phyloP scores from a whole-genome alignment of 2,888 invertebrate genomes.

The Lasioglossum villosulum region DNA sequence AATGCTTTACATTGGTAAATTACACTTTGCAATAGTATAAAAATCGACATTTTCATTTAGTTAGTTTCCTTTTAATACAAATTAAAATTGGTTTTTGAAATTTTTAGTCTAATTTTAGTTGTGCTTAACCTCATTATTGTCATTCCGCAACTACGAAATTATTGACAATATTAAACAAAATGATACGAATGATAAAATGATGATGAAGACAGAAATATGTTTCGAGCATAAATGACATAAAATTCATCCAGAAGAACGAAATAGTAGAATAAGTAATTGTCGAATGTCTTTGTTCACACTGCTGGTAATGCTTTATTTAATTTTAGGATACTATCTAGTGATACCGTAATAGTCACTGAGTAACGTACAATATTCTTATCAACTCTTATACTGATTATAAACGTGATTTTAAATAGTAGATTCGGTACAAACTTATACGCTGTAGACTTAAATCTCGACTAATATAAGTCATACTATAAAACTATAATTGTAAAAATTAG shows the following conservation, averaged over 20 bases:
- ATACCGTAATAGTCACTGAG: background rate
- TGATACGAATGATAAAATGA: background rate
- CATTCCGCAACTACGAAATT: background rate
- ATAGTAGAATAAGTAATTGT: background rate
- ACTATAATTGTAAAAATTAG: too few relatives aligned
- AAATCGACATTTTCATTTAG: background rate
- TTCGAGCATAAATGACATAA: background rate
- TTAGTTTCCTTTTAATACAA: background rate
- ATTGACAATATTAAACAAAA: too few relatives aligned
- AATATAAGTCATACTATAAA: too few relatives aligned
- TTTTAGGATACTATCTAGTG: background rate
- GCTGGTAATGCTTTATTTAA: background rate
- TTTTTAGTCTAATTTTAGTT: background rate
- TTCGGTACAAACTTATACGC: too few relatives aligned
- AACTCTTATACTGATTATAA: too few relatives aligned
- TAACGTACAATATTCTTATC: too few relatives aligned
- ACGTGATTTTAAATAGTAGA: too few relatives aligned
- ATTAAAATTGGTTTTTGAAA: conserved; percentile 23
- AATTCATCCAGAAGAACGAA: background rate
- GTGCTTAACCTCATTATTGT: background rate
- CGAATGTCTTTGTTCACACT: background rate
- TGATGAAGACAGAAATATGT: background rate
- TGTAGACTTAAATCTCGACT: too few relatives aligned
- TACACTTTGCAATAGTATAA: conserved; percentile 40
- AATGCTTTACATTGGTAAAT: conserved; percentile 38